phyloP scores from a whole-genome alignment of 2,113 vertebrate species.

The Lophius piscatorius region DNA sequence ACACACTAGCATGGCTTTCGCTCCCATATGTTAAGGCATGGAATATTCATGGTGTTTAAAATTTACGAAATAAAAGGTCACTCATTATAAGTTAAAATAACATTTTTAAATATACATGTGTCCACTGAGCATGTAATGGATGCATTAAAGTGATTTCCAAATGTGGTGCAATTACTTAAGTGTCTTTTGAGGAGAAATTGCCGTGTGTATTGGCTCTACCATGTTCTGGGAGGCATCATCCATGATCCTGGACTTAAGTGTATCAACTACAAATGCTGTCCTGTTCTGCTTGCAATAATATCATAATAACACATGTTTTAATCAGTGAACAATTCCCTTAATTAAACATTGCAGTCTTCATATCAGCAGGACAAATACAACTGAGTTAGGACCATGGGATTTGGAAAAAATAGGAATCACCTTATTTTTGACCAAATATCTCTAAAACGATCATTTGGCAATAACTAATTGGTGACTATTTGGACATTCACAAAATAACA shows the following conservation, averaged over 20 bases:
- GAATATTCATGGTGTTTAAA: slow-evolving; percentile 60
- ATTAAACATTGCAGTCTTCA: background rate
- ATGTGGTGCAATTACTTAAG: slow-evolving; percentile 48
- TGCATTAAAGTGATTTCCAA: slow-evolving; percentile 48
- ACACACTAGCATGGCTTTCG: slow-evolving; percentile 1
- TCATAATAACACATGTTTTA: background rate
- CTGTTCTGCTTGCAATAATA: background rate
- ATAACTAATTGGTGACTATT: too few species aligned
- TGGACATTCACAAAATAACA: too few species aligned
- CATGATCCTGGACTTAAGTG: background rate
- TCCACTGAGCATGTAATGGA: slow-evolving; percentile 57
- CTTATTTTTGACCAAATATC: too few species aligned
- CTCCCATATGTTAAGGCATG: slow-evolving; percentile 23
- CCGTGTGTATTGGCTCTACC: slow-evolving; percentile 21
- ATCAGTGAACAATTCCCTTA: background rate
- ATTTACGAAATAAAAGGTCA: slow-evolving; percentile 34
- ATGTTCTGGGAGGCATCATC: slow-evolving; percentile 8
- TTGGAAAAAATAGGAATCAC: too few species aligned
- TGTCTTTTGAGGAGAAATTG: slow-evolving; percentile 34
- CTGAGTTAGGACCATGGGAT: too few species aligned
- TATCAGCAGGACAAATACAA: background rate
- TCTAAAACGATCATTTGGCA: too few species aligned
- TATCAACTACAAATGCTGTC: background rate
- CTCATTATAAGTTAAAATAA: slow-evolving; percentile 24
- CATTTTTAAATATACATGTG: slow-evolving; percentile 56